Evolutionary conservation across 2,113 vertebrate genomes (phyloP), one percentile per base, ranked within the genome.

Genomic region (Gadus macrocephalus): DNA sequence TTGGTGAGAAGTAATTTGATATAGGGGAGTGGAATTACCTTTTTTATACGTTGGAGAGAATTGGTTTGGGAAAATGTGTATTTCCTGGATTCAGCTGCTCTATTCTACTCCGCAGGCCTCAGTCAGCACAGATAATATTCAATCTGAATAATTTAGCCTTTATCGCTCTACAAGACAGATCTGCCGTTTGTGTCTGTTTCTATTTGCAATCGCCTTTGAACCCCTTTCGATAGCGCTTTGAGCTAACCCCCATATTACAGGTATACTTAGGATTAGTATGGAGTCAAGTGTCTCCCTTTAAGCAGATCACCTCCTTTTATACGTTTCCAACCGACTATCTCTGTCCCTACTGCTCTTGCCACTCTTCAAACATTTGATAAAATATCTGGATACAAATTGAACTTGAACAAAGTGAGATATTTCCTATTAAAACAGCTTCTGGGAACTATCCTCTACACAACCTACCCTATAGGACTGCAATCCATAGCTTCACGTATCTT

Each of bases 301-400:
- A 0, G 22, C 69, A 1, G 49, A 71, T 56, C 42, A 71, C 17
- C 9, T 71, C 1, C 17, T 69, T 11, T 42, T 69, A 2, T 53
- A 62, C 3, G 1, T 69, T 49, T 69, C 68, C 7, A 62, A 62
- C 59, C 27, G 22, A 5, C 28, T 5, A 11, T 49, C 14, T 69
- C 67, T 11, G 19, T 69, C 7, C 56, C 58, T 9, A 19, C 58
- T 25, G n/a, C 58, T 3, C 67, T 69, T 22, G 16, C 19, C 58
- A 38, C 16, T 22, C 53, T 71, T 69, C 28, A 61, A 0, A 35
- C 16, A 19, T 65, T 71, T 71, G 53, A 53, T 20, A 3, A 20
- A 12, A 59, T 71, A 65, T 71, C 70, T 38, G 62, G 53, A 17
- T 66, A 71, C 17, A 66, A 71, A 65, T 55, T 31, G 2, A 70